phyloP scores from a whole-genome alignment of 2,113 vertebrate species.

The Centropus unirufus region DNA sequence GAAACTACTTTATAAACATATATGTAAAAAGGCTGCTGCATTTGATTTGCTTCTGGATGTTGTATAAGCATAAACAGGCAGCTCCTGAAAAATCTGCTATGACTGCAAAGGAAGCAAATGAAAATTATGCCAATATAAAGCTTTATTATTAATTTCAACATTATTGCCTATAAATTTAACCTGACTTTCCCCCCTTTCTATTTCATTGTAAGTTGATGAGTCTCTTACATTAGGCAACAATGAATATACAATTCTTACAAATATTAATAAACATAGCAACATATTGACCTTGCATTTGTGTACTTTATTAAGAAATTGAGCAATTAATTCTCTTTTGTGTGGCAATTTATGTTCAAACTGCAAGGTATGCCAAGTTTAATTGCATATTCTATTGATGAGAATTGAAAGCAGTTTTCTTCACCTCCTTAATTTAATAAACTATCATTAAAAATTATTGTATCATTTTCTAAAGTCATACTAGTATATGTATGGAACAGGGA shows the following conservation, averaged over 20 bases:
- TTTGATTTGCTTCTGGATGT: neutral
- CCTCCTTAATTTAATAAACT: neutral
- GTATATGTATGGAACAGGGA: neutral
- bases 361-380: neutral
- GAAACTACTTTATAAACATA: neutral
- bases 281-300: neutral
- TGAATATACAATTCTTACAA: neutral
- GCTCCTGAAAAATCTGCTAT: neutral
- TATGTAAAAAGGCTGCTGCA: neutral
- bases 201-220: neutral
- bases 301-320: slow-evolving; percentile 4
- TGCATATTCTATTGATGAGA: neutral
- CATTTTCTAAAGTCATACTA: neutral
- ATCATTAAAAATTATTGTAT: neutral
- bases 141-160: neutral
- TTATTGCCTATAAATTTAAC: neutral
- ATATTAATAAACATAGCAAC: neutral
- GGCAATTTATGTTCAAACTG: neutral
- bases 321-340: slow-evolving; percentile 28
- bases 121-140: neutral
- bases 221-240: neutral
- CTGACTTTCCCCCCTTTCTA: neutral
- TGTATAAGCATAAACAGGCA: neutral
- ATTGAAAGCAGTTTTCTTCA: neutral
- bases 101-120: neutral